Evolutionary conservation across 2,113 vertebrate species (phyloP).

Genomic region (Perca fluviatilis): DNA sequence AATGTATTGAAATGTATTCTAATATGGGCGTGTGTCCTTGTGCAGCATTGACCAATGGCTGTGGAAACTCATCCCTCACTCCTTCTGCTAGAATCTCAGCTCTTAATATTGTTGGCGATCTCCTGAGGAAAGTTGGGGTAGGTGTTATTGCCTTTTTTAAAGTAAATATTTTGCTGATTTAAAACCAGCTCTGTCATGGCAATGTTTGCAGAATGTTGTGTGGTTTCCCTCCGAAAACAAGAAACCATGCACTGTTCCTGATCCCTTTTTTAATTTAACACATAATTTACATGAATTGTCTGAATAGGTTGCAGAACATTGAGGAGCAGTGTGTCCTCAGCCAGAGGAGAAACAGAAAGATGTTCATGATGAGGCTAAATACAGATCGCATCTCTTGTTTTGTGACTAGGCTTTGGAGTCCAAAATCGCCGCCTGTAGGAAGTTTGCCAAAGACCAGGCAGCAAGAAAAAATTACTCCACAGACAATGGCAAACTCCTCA

Average conservation of each 20-base stretch:
- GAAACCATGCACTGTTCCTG: too few species aligned
- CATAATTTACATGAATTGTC: neutral
- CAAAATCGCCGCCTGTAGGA: slow-evolving; percentile 96
- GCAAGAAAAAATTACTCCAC: slow-evolving; percentile 91
- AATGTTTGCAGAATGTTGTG: too few species aligned
- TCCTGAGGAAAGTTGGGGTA: slow-evolving; percentile 98
- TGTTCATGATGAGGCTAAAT: neutral
- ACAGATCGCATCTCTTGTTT: slow-evolving; percentile 12
- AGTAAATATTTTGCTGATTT: too few species aligned
- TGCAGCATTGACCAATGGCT: slow-evolving; percentile 93
- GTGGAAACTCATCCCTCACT: slow-evolving; percentile 92
- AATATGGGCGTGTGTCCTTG: neutral
- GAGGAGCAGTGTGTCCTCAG: neutral
- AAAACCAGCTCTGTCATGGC: too few species aligned
- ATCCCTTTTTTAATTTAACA: neutral
- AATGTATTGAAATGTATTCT: neutral
- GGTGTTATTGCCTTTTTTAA: slow-evolving; percentile 55
- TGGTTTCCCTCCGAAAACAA: too few species aligned
- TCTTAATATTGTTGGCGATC: slow-evolving; percentile 98
- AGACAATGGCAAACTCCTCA: slow-evolving; percentile 86
- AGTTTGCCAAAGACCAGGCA: slow-evolving; percentile 97
- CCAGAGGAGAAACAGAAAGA: neutral
- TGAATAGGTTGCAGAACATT: neutral
- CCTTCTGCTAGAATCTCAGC: slow-evolving; percentile 98
- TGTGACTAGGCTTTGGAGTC: slow-evolving; percentile 93